These are phyloP conservation scores for Melanostigma gelatinosum DNA, from an alignment of 2,113 vertebrate species.

Conservation along the genomic window DNA sequence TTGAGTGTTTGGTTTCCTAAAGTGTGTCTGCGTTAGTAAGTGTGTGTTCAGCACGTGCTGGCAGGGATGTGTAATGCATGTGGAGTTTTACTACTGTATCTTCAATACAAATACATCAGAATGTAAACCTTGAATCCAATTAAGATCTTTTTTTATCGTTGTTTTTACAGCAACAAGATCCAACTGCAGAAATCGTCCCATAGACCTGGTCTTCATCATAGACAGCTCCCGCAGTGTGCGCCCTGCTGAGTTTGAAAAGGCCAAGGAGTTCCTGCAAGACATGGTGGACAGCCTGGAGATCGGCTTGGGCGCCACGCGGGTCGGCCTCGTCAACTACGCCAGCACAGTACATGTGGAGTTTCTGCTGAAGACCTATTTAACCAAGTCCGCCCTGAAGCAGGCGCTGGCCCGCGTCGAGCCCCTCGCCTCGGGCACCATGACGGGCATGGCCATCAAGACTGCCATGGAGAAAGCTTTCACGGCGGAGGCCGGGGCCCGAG, in stretches of 20 bases:
- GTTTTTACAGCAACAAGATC: conserved; percentile 60
- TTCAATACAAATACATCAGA: background rate
- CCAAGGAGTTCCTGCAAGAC: conserved; percentile 89
- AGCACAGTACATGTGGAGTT: conserved; percentile 94
- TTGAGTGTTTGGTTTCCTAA: background rate
- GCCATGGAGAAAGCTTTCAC: conserved; percentile 90
- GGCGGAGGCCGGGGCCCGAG: conserved; percentile 84
- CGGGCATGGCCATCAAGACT: conserved; percentile 91
- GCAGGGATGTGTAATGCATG: background rate
- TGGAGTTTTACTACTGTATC: too few relatives aligned
- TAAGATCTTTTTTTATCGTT: background rate
- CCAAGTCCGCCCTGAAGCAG: conserved; percentile 86
- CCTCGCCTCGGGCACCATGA: conserved; percentile 95
- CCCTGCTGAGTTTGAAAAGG: conserved; percentile 91
- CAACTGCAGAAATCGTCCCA: conserved; percentile 89
- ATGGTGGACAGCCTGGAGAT: conserved; percentile 91
- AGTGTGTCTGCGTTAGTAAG: too few relatives aligned
- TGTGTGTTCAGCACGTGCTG: background rate
- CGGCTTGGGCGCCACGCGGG: conserved; percentile 82
- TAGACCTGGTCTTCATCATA: conserved; percentile 93
- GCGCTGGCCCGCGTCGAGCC: conserved; percentile 86
- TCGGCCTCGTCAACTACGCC: conserved; percentile 94
- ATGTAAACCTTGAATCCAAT: background rate
- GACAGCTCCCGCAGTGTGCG: conserved; percentile 96
- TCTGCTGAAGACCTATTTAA: conserved; percentile 84